Evolutionary conservation across 2,888 invertebrate genomes (phyloP).

Genomic region (Lamproptera curius): DNA sequence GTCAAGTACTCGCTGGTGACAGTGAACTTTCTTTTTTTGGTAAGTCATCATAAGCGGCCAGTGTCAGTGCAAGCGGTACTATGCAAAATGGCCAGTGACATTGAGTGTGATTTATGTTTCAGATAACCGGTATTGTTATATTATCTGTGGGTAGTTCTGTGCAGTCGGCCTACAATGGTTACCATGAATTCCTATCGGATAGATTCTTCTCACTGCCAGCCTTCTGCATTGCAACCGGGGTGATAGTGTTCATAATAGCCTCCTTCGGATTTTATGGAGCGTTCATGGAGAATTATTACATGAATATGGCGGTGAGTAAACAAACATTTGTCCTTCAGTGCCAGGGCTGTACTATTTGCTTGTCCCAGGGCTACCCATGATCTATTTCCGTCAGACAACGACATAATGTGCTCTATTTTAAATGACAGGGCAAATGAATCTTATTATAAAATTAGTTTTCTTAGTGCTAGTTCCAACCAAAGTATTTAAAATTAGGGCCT

Average conservation of each 20-base stretch:
- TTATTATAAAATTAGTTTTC: neutral
- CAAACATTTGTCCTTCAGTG: neutral
- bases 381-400: slow-evolving; percentile 26
- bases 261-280: slow-evolving; percentile 95
- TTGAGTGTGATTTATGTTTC: slow-evolving; percentile 43
- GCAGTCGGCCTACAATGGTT: slow-evolving; percentile 81
- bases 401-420: slow-evolving; percentile 19
- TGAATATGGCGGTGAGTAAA: slow-evolving; percentile 85
- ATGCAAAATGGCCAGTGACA: slow-evolving; percentile 22
- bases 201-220: slow-evolving; percentile 86
- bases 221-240: slow-evolving; percentile 83
- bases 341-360: slow-evolving; percentile 6
- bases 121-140: slow-evolving; percentile 90
- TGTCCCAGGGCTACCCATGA: slow-evolving; percentile 19
- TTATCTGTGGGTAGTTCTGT: slow-evolving; percentile 86
- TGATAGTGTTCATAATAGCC: slow-evolving; percentile 86
- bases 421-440: slow-evolving; percentile 9
- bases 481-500: too few relatives aligned
- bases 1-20: slow-evolving; percentile 63
- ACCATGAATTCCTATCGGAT: slow-evolving; percentile 81
- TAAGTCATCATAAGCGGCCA: slow-evolving; percentile 40
- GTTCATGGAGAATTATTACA: slow-evolving; percentile 88
- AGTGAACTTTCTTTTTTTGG: slow-evolving; percentile 65
- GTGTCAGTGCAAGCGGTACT: slow-evolving; percentile 18
- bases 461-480: too few relatives aligned